Evolutionary conservation across 2,888 invertebrate genomes (phyloP).

Genomic region (Rhingia campestris): DNA sequence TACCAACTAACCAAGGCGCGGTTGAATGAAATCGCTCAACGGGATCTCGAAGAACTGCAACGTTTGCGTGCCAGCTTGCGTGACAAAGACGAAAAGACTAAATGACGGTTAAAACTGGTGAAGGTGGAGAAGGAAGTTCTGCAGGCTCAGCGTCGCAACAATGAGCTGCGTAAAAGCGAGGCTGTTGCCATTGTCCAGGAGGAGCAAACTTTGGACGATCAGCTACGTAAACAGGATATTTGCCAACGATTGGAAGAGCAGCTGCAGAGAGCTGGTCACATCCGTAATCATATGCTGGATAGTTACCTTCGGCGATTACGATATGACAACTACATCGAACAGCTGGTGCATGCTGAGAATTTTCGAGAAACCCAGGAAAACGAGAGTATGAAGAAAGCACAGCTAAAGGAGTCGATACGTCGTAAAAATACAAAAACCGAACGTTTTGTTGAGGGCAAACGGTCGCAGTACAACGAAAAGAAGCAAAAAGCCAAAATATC

Average conservation of each 20-base stretch:
- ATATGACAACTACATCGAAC: conserved; percentile 81
- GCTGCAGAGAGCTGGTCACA: conserved; percentile 79
- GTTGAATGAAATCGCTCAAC: conserved; percentile 79
- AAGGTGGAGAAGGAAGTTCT: conserved; percentile 79
- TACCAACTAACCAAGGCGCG: conserved; percentile 80
- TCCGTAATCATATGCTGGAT: conserved; percentile 79
- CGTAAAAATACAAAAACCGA: conserved; percentile 79
- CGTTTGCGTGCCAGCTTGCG: conserved; percentile 78
- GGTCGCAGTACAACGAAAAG: conserved; percentile 78
- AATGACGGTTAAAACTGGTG: conserved; percentile 79
- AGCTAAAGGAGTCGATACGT: conserved; percentile 79
- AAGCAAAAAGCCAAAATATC: conserved; percentile 81
- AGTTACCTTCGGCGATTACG: conserved; percentile 80
- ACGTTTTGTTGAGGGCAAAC: conserved; percentile 79
- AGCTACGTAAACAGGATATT: conserved; percentile 79
- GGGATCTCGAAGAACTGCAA: conserved; percentile 79
- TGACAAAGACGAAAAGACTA: conserved; percentile 79
- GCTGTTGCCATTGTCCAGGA: conserved; percentile 80
- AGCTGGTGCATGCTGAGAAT: conserved; percentile 81
- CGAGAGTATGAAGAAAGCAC: conserved; percentile 78
- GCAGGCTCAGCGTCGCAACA: conserved; percentile 79
- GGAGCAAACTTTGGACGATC: conserved; percentile 80
- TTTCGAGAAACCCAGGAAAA: conserved; percentile 79
- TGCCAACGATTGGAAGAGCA: conserved; percentile 80
- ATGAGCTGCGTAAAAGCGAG: conserved; percentile 80